phyloP scores from a whole-genome alignment of 1,140 invertebrate species.

The Gonioctena quinquepunctata region DNA sequence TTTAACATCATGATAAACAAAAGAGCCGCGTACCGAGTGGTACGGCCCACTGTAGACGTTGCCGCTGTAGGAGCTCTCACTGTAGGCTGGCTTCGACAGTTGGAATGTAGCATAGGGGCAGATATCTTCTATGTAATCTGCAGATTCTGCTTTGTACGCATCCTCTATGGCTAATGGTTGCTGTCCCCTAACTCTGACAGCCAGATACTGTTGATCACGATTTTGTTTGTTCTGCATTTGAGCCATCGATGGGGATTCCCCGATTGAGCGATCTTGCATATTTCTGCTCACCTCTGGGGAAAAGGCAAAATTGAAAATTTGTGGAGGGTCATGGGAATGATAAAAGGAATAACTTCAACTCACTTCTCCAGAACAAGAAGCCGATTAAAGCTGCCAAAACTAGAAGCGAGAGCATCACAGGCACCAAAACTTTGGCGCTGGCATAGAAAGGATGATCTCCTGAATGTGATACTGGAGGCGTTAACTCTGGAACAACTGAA shows the following conservation, averaged over 20 bases:
- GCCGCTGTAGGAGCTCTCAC: constrained; percentile 86
- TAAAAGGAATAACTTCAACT: too few relatives aligned
- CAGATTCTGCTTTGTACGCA: constrained; percentile 51
- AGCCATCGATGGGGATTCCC: constrained; percentile 71
- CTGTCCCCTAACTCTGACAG: constrained; percentile 57
- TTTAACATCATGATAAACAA: constrained; percentile 85
- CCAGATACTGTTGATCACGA: constrained; percentile 73
- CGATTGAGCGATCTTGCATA: constrained; percentile 56
- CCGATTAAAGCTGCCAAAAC: constrained; percentile 67
- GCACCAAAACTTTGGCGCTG: constrained; percentile 71
- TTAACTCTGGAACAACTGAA: constrained; percentile 61
- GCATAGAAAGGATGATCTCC: constrained; percentile 69
- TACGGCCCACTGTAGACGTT: constrained; percentile 84
- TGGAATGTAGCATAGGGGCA: constrained; percentile 91
- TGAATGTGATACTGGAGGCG: constrained; percentile 63
- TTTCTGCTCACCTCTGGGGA: constrained; percentile 55
- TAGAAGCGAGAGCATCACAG: constrained; percentile 67
- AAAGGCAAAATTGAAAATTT: too few relatives aligned
- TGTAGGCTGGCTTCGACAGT: constrained; percentile 81
- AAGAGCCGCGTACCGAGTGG: constrained; percentile 83
- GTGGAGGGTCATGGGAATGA: too few relatives aligned
- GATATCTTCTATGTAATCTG: constrained; percentile 86
- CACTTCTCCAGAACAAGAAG: constrained; percentile 68
- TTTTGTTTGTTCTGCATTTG: constrained; percentile 77
- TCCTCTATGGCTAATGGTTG: constrained; percentile 54